These are phyloP conservation scores for Nipponacmea schrenckii DNA, from an alignment of 2,888 invertebrate species.

Conservation along the genomic window DNA sequence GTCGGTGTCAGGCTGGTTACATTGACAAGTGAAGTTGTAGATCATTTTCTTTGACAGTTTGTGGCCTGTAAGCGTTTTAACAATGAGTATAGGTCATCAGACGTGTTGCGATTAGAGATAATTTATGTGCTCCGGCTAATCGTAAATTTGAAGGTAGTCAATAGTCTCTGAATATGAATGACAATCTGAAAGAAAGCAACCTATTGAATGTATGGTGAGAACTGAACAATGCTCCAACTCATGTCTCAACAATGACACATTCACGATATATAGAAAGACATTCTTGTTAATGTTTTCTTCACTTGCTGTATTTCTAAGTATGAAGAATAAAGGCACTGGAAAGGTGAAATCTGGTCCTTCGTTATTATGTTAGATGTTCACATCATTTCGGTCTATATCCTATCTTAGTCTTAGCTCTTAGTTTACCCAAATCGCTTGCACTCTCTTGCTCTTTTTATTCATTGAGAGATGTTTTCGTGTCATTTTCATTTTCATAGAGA, in stretches of 20 bases:
- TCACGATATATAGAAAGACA: background rate
- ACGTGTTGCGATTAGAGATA: slow-evolving; percentile 13
- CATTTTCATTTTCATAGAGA: too few species aligned
- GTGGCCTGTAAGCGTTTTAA: background rate
- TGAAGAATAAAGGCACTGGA: background rate
- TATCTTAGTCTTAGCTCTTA: too few species aligned
- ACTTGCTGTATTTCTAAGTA: background rate
- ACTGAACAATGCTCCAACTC: background rate
- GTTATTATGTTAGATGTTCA: background rate
- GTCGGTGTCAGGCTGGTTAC: background rate
- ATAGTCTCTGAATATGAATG: slow-evolving; percentile 8
- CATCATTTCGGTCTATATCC: background rate
- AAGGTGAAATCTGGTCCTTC: background rate
- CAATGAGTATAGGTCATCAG: background rate
- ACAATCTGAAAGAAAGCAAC: background rate
- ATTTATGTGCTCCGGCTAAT: slow-evolving; percentile 10
- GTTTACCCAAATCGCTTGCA: too few species aligned
- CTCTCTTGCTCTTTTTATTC: too few species aligned
- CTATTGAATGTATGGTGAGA: background rate
- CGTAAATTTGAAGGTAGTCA: slow-evolving; percentile 14
- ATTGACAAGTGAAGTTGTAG: background rate
- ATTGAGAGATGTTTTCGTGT: too few species aligned
- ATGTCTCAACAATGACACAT: background rate
- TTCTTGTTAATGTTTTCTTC: background rate
- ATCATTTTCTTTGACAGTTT: background rate